A percentile compares a stretch with the other conserved stretches of the same genome.
These are phyloP conservation scores for Leptobrachium ailaonicum DNA, from an alignment of 2,113 vertebrate species.

Conservation along the genomic window DNA sequence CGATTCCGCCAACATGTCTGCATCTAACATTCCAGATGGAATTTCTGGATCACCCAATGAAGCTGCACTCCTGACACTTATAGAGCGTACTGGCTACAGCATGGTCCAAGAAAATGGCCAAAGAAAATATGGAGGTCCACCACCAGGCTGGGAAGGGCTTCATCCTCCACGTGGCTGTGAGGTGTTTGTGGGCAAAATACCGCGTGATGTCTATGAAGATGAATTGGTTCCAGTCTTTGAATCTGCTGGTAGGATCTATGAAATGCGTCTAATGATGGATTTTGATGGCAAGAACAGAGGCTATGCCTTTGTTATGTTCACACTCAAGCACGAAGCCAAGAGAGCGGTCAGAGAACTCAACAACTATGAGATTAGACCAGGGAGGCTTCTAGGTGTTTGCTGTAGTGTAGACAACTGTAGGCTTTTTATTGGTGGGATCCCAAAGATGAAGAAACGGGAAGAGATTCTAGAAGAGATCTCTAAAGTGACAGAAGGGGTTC, in stretches of 20 bases:
- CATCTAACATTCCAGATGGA: slow-evolving; percentile 75
- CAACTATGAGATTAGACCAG: slow-evolving; percentile 93
- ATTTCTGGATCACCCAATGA: slow-evolving; percentile 86
- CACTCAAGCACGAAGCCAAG: slow-evolving; percentile 92
- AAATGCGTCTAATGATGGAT: slow-evolving; percentile 99
- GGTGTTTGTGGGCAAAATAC: slow-evolving; percentile 97
- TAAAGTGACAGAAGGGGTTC: slow-evolving; percentile 94
- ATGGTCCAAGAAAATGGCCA: slow-evolving; percentile 98
- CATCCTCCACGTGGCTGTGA: slow-evolving; percentile 93
- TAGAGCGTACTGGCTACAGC: slow-evolving; percentile 89
- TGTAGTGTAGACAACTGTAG: slow-evolving; percentile 97
- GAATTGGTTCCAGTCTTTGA: slow-evolving; percentile 96
- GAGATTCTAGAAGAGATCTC: slow-evolving; percentile 97
- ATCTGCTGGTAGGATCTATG: slow-evolving; percentile 89
- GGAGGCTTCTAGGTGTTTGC: slow-evolving; percentile 92
- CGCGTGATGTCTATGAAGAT: slow-evolving; percentile 93
- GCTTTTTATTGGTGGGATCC: slow-evolving; percentile 97
- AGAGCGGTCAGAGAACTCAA: slow-evolving; percentile 94
- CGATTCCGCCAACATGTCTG: slow-evolving; percentile 68
- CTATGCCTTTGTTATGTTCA: slow-evolving; percentile 96
- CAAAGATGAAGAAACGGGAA: slow-evolving; percentile 98
- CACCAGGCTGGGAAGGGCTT: slow-evolving; percentile 86
- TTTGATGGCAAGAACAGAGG: slow-evolving; percentile 97
- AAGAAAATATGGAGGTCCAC: slow-evolving; percentile 90
- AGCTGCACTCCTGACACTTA: slow-evolving; percentile 81